These are phyloP conservation scores for Perccottus glenii DNA, from an alignment of 2,113 vertebrate species.

Conservation along the genomic window DNA sequence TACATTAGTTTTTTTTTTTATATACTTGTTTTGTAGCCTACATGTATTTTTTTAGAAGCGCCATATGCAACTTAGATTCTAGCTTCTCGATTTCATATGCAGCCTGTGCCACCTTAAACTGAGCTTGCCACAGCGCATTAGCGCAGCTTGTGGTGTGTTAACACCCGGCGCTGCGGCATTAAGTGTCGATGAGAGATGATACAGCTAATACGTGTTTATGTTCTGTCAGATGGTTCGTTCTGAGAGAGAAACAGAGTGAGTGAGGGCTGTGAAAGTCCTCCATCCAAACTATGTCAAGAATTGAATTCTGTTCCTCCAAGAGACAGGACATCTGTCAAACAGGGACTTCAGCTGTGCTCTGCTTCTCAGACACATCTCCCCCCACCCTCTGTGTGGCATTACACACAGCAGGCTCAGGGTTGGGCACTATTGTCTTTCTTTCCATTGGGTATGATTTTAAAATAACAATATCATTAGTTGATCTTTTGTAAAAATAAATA, in stretches of 20 bases:
- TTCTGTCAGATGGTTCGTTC: conserved; percentile 49
- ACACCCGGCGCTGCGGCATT: conserved; percentile 50
- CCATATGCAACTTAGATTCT: not conserved
- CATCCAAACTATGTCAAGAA: conserved; percentile 62
- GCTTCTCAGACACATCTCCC: conserved; percentile 18
- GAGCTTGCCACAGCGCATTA: conserved; percentile 42
- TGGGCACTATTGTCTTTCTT: conserved; percentile 17
- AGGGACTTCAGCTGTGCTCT: conserved; percentile 62
- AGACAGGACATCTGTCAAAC: conserved; percentile 61
- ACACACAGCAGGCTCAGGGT: conserved; percentile 4
- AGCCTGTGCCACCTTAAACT: conserved; percentile 25
- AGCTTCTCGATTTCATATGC: not conserved
- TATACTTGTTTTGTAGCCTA: too few relatives aligned
- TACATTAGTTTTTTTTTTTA: too few relatives aligned
- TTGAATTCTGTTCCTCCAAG: conserved; percentile 50
- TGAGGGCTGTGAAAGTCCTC: conserved; percentile 53
- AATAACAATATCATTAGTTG: too few relatives aligned
- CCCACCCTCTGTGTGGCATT: conserved; percentile 1
- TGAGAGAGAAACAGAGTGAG: conserved; percentile 18
- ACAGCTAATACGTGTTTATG: conserved; percentile 65
- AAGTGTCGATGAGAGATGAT: conserved; percentile 62
- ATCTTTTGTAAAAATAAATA: too few relatives aligned
- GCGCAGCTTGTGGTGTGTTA: conserved; percentile 54
- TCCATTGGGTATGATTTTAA: too few relatives aligned
- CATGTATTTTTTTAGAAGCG: too few relatives aligned